Conservation (phyloP, 2,797 vertebrate species). For the Eupleurogrammus muticus region DNA sequence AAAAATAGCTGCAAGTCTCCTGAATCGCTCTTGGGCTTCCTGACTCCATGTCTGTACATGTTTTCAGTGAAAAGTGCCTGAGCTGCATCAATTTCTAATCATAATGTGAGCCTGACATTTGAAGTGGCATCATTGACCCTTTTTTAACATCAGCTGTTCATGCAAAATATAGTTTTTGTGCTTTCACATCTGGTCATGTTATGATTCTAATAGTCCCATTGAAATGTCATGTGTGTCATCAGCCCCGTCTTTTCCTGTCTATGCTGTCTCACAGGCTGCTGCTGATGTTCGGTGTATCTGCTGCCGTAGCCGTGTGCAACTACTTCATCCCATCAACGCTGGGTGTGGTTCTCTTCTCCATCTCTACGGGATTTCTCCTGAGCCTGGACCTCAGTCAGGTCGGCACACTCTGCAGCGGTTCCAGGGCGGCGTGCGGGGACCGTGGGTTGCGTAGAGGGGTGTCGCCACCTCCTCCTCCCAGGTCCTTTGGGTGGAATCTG, state of each 20-base stretch:
- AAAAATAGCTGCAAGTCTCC: neutral
- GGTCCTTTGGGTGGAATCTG: slow-evolving; percentile 80
- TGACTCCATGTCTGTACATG: too few relatives aligned
- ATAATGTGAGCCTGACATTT: neutral
- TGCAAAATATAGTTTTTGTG: slow-evolving; percentile 2
- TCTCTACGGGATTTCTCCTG: slow-evolving; percentile 92
- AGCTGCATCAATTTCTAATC: neutral
- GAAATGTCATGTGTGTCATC: slow-evolving; percentile 6
- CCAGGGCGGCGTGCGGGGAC: slow-evolving; percentile 50
- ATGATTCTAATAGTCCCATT: neutral
- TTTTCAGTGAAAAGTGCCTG: too few relatives aligned
- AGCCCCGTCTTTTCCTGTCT: slow-evolving; percentile 29
- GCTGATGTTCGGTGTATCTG: slow-evolving; percentile 91
- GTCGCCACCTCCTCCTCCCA: slow-evolving; percentile 50
- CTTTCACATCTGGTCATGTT: neutral
- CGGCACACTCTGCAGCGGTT: slow-evolving; percentile 70
- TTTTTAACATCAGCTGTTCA: neutral
- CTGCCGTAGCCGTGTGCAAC: slow-evolving; percentile 86
- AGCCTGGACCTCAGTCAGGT: slow-evolving; percentile 94
- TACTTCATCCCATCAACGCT: slow-evolving; percentile 94
- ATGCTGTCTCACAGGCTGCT: slow-evolving; percentile 86
- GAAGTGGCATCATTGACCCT: neutral
- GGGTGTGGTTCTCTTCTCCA: slow-evolving; percentile 92
- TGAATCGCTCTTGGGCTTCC: neutral
- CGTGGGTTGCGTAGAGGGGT: slow-evolving; percentile 52